phyloP scores from a whole-genome alignment of 2,113 vertebrate species.

The Centropus unirufus region DNA sequence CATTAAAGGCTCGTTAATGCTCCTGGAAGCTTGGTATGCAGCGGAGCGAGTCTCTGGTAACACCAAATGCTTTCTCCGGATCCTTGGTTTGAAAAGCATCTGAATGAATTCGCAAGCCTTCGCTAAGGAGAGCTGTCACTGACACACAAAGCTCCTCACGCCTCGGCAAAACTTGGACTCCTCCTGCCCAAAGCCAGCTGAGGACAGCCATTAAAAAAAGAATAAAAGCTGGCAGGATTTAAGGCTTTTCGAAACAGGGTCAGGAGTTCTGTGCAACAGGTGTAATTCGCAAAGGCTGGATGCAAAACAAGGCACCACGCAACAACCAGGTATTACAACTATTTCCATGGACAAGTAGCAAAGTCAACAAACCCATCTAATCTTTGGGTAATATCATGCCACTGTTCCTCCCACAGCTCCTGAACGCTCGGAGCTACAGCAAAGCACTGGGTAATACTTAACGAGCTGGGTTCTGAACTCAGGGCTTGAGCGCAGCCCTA shows the following conservation, averaged over 20 bases:
- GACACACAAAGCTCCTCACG: conserved; percentile 5
- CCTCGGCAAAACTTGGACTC: not conserved
- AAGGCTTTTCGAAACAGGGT: not conserved
- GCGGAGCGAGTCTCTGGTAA: not conserved
- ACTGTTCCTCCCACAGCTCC: not conserved
- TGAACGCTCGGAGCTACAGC: not conserved
- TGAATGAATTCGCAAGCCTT: conserved; percentile 48
- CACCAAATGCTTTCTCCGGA: not conserved
- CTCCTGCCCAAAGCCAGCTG: conserved; percentile 27
- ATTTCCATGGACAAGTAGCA: not conserved
- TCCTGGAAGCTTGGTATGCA: conserved; percentile 66
- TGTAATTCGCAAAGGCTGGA: not conserved
- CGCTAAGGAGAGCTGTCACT: conserved; percentile 42
- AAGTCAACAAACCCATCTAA: not conserved
- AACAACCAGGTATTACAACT: not conserved
- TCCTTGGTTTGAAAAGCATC: conserved; percentile 54
- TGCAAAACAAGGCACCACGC: not conserved
- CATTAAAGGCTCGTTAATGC: conserved; percentile 62
- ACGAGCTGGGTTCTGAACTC: conserved; percentile 12
- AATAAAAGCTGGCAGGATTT: not conserved
- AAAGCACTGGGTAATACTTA: conserved; percentile 4
- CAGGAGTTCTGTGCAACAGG: not conserved
- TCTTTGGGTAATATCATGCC: not conserved
- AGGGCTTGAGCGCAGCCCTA: not conserved
- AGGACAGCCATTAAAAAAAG: not conserved